Evolutionary conservation across 2,888 invertebrate genomes (phyloP), one percentile per base, ranked within the genome.

Genomic region (Cerceris ruficornis): DNA sequence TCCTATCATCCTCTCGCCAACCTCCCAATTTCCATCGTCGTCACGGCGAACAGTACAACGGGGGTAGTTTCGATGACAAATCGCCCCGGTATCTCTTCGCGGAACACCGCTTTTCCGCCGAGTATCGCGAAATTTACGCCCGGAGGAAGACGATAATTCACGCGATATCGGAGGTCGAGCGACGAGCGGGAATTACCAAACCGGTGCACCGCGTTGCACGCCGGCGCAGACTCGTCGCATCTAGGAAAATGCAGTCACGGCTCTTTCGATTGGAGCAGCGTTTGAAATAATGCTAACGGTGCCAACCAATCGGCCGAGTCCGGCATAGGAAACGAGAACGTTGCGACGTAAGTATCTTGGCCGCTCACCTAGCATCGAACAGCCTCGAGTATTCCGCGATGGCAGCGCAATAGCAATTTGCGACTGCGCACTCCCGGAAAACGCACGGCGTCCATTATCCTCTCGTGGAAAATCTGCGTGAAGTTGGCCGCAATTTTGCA

Each of bases 351-450:
- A 8, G 46, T 58, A 62, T 28, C n/a, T 46, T 54, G 55, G 39
- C 17, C 66, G 58, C 43, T 75, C 66, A 71, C 62, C 59, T 57
- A 28, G 28, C 28, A 28, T 28, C 28, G 28, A 28, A 4, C 68
- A 8, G 42, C 15, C 55, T 42, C 60, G 50, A 8, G 17, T 52
- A 66, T 69, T 65, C 14, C 46, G 9, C 17, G 67, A 61, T 61
- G 7, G 50, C 59, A 55, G 41, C 57, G 65, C 39, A 59, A 52
- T 11, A 69, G 79, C 68, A 76, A 72, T 60, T 57, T 58, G 84
- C 83, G 83, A 7, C 64, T 83, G 83, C 83, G 83, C 82, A 69
- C 43, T 75, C 7, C 14, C 41, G 69, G 68, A 71, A 75, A 71
- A 64, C 14, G 15, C n/a, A 60, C 13, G 13, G 39, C 58, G 49